Conservation (phyloP, 1,140 invertebrate species). For the Macrobrachium nipponense region DNA sequence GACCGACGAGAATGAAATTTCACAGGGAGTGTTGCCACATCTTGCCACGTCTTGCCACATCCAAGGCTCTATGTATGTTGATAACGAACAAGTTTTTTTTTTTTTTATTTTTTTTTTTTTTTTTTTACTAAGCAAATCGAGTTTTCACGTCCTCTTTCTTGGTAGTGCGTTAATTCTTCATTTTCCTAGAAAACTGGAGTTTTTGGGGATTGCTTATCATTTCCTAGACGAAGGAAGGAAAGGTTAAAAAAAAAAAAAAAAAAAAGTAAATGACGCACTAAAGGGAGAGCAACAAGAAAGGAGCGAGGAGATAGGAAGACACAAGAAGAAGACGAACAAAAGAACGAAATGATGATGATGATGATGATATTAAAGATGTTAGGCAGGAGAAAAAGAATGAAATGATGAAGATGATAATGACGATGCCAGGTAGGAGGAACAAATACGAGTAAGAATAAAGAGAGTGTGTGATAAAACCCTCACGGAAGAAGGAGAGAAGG, state of each 20-base stretch:
- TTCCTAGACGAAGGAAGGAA: not conserved
- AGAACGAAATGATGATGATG: not conserved
- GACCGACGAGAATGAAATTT: too few relatives aligned
- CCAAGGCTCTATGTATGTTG: too few relatives aligned
- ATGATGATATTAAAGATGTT: not conserved
- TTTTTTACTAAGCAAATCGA: too few relatives aligned
- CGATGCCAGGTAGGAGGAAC: not conserved
- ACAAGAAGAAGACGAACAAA: not conserved
- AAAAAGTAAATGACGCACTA: not conserved
- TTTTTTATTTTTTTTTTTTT: too few relatives aligned
- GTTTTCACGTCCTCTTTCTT: too few relatives aligned
- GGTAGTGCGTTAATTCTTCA: too few relatives aligned
- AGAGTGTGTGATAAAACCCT: too few relatives aligned
- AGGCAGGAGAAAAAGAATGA: conserved; percentile 2
- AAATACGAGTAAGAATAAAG: not conserved
- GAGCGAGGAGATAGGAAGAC: not conserved
- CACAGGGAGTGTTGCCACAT: too few relatives aligned
- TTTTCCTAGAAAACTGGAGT: too few relatives aligned
- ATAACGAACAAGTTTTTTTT: too few relatives aligned
- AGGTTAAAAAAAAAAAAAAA: not conserved
- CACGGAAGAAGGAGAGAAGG: conserved; percentile 2
- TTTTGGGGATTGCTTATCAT: too few relatives aligned
- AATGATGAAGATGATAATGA: not conserved
- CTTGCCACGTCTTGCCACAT: too few relatives aligned
- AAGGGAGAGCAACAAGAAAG: not conserved